These are phyloP conservation scores for Leptodactylus fallax DNA, from an alignment of 2,797 vertebrate genomes.

Conservation along the genomic window DNA sequence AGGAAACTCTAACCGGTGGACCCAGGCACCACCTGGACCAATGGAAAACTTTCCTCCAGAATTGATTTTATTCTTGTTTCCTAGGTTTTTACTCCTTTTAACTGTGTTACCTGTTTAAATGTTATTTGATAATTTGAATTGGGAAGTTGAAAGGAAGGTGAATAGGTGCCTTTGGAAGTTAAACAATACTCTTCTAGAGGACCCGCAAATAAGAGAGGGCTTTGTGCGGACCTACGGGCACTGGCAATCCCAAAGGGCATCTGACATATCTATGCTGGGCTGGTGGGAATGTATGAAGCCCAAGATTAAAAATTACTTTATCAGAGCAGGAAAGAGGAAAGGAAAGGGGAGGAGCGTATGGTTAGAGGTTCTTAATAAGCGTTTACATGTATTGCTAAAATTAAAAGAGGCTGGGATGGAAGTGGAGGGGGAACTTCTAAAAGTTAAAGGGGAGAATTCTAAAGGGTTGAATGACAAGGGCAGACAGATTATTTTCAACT, in stretches of 20 bases:
- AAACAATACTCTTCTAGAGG: accelerated
- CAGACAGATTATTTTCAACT: neutral
- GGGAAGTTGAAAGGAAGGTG: neutral
- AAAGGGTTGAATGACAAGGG: neutral
- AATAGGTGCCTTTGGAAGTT: no score
- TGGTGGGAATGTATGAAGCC: neutral
- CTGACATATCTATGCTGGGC: no score
- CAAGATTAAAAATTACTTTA: neutral
- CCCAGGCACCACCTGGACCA: neutral
- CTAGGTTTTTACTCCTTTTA: neutral
- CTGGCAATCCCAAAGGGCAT: no score
- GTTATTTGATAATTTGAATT: no score
- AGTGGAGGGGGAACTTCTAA: neutral
- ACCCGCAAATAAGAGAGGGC: accelerated
- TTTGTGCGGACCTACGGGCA: no score
- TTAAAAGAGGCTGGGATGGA: neutral
- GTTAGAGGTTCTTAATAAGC: neutral
- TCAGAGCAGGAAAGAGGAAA: neutral
- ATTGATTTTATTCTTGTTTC: neutral
- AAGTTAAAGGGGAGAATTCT: neutral
- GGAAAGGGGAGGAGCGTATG: neutral
- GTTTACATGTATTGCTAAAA: neutral
- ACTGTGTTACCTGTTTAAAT: neutral
- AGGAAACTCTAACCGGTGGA: neutral
- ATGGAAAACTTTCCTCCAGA: neutral